Evolutionary conservation across 2,888 invertebrate genomes (phyloP), one percentile per base, ranked within the genome.

Genomic region (Harmothoe impar): DNA sequence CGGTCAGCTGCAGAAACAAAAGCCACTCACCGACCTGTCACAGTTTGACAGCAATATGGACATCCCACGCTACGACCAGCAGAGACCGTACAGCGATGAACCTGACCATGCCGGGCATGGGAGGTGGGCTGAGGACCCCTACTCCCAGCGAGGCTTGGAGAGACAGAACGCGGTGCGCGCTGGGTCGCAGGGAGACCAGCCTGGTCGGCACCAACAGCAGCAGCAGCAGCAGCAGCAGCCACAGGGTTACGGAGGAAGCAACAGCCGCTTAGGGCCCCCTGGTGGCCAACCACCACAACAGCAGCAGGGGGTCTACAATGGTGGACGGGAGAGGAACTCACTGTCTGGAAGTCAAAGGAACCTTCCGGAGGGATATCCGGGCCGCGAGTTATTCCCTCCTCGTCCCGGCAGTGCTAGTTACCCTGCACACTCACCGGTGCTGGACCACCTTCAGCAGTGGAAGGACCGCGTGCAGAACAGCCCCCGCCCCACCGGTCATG

Each of bases 391-490:
- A 20, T 12, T 17, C 17, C 20, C n/a, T 0, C 23, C 84, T 17
- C 54, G 54, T 15, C 35, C 35, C 5, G 81, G 81, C n/a, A 43
- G 35, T 29, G 54, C 54, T 0, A 25, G n/a, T 10, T 52, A 52
- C 54, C 15, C 54, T 12, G 86, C 52, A 0, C 31, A 52, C 29
- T 54, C 86, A 0, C 86, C 86, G 15, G 86, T 86, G 0, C 52
- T 90, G 31, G 52, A 84, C 56, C 52, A 81, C 23, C 81, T 90
- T 3, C 54, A 81, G 23, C 54, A 84, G 51, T 81, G 78, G 90
- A 25, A 51, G 62, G 90, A 90, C 43, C 78, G 90, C 0, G 51
- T 90, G 54, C 78, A 81, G 62, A 84, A 84, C 84, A 90, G 90
- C 29, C 90, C 90, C 54, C 51, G 62, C 25, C 62, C 62, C 20